Evolutionary conservation across 92 coral and sea anemone species (phyloP).

Genomic region (Paramuricea clavata): DNA sequence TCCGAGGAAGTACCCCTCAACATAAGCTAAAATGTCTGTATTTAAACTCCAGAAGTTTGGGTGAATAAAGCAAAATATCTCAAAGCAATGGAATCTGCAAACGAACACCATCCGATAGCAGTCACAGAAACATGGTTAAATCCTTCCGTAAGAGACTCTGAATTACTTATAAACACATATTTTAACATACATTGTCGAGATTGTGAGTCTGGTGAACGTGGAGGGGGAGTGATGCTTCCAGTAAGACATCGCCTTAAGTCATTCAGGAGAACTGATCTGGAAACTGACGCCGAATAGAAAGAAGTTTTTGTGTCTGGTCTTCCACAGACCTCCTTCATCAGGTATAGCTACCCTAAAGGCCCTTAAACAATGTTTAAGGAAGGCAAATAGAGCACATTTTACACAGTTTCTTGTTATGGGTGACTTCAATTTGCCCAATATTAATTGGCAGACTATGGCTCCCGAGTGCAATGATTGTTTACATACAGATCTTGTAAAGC

Average conservation of each 20-base stretch:
- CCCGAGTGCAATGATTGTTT: slow-evolving; percentile 12
- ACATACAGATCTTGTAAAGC: slow-evolving; percentile 22
- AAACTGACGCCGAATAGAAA: slow-evolving; percentile 68
- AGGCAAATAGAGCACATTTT: slow-evolving; percentile 5
- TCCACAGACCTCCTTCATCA: slow-evolving; percentile 66
- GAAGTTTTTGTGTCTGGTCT: slow-evolving; percentile 49
- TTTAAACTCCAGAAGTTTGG: slow-evolving; percentile 44
- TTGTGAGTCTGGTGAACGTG: slow-evolving; percentile 20
- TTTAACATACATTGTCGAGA: slow-evolving; percentile 42
- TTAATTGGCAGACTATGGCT: slow-evolving; percentile 40
- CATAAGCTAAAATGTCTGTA: slow-evolving; percentile 44
- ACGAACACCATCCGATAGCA: slow-evolving; percentile 46
- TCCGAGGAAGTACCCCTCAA: no score
- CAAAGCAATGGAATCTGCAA: slow-evolving; percentile 25
- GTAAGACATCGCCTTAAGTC: slow-evolving; percentile 29
- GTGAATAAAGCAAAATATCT: slow-evolving; percentile 45
- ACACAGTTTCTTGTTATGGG: slow-evolving; percentile 40
- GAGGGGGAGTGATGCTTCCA: slow-evolving; percentile 44
- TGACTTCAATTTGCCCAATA: slow-evolving; percentile 50
- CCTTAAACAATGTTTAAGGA: slow-evolving; percentile 52
- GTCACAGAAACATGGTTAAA: slow-evolving; percentile 60
- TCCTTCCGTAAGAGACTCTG: slow-evolving; percentile 26
- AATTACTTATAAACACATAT: slow-evolving; percentile 40
- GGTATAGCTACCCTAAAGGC: slow-evolving; percentile 43
- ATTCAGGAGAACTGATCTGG: slow-evolving; percentile 48